Percentiles rank a stretch among this genome's conserved stretches.
Conservation (phyloP, 2,113 vertebrate genomes). For the Verasper variegatus region DNA sequence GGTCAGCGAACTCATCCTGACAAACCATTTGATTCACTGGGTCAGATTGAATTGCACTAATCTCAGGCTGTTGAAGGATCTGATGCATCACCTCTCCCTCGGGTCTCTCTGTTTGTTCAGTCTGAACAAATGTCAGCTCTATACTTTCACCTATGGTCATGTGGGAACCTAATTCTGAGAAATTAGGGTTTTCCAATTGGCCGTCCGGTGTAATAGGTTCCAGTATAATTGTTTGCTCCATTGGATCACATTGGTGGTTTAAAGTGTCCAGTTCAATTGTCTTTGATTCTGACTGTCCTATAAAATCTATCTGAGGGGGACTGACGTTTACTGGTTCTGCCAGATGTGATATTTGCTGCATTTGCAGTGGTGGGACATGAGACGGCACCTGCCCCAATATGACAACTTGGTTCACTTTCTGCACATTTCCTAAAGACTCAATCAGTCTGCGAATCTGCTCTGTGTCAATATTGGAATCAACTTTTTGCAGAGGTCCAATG, state of each 20-base stretch:
- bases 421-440: conserved; percentile 82
- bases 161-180: conserved; percentile 53
- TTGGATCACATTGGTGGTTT: conserved; percentile 41
- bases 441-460: conserved; percentile 82
- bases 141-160: conserved; percentile 41
- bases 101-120: conserved; percentile 35
- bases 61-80: conserved; percentile 36
- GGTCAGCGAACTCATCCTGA: conserved; percentile 15
- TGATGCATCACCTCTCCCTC: conserved; percentile 55
- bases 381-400: conserved; percentile 78
- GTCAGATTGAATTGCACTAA: conserved; percentile 25
- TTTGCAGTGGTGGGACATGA: conserved; percentile 63
- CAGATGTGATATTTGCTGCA: conserved; percentile 61
- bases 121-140: conserved; percentile 43
- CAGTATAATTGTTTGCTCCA: conserved; percentile 74
- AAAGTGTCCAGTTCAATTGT: conserved; percentile 34
- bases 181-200: conserved; percentile 61
- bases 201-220: conserved; percentile 75
- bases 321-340: conserved; percentile 52
- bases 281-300: conserved; percentile 45
- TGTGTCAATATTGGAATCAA: conserved; percentile 80
- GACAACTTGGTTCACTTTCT: conserved; percentile 82
- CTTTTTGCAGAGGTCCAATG: conserved; percentile 78
- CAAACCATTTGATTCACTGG: conserved; percentile 49
- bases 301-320: conserved; percentile 57